Conservation (phyloP, 2,888 invertebrate species). For the Erebia epiphron region DNA sequence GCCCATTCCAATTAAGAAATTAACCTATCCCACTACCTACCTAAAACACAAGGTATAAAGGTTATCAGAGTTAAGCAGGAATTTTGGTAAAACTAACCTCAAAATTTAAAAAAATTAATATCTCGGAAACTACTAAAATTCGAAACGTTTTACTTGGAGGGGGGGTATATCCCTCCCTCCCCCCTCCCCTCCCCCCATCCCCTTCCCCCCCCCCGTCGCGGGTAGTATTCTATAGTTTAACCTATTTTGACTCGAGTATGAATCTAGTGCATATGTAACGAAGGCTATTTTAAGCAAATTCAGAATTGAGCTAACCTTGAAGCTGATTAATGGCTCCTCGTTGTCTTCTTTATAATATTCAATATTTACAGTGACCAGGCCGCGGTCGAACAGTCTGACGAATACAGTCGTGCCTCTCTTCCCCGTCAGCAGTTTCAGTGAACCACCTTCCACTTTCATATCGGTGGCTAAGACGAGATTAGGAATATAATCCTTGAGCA, state of each 20-base stretch:
- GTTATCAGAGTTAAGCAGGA: no score
- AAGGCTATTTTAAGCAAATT: constrained; percentile 41
- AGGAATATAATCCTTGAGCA: constrained; percentile 87
- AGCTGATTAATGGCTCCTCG: constrained; percentile 87
- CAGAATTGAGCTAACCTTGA: constrained; percentile 85
- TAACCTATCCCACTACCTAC: no score
- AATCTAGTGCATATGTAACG: constrained; percentile 22
- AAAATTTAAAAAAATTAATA: no score
- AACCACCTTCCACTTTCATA: constrained; percentile 87
- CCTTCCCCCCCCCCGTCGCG: no score
- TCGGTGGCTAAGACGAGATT: constrained; percentile 87
- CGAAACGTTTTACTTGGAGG: no score
- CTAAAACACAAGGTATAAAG: no score
- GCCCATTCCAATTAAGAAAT: no score
- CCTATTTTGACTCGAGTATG: constrained; percentile 10
- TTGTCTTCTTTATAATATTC: constrained; percentile 91
- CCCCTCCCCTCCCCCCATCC: no score
- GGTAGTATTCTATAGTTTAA: no score
- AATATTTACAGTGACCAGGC: constrained; percentile 90
- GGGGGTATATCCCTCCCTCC: no score
- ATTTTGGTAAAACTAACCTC: no score
- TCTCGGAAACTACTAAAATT: no score
- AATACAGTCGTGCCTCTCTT: constrained; percentile 87
- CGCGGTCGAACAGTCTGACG: constrained; percentile 88
- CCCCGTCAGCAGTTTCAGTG: constrained; percentile 87